Evolutionary conservation across 1,140 invertebrate genomes (phyloP).

Genomic region (Heliconius melpomene): DNA sequence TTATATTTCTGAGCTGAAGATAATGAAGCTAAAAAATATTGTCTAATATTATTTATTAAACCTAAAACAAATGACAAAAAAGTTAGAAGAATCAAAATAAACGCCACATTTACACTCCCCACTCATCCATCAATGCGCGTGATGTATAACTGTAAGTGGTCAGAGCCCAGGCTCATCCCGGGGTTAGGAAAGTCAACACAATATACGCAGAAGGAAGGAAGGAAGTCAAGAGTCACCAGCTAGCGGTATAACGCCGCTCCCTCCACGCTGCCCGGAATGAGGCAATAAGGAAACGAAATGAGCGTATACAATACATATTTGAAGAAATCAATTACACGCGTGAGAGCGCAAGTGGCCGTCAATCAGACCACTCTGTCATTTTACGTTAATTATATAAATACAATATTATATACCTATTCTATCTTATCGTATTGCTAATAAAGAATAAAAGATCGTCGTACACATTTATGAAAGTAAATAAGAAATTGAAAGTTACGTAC

Average conservation of each 20-base stretch:
- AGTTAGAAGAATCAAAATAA: neutral
- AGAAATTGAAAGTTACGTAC: neutral
- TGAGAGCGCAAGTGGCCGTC: neutral
- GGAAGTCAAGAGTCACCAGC: neutral
- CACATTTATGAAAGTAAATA: neutral
- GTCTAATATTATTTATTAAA: neutral
- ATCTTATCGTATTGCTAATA: neutral
- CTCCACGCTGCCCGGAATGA: neutral
- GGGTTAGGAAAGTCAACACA: neutral
- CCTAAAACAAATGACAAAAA: neutral
- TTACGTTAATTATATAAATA: neutral
- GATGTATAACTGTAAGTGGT: neutral
- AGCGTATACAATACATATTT: neutral
- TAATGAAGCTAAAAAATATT: neutral
- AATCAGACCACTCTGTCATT: neutral
- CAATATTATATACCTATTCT: neutral
- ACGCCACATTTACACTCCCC: neutral
- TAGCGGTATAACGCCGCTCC: neutral
- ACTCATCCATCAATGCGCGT: neutral
- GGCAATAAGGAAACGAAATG: constrained; percentile 22
- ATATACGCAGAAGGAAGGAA: neutral
- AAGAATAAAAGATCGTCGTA: neutral
- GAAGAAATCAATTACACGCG: constrained; percentile 13
- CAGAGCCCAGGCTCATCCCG: neutral
- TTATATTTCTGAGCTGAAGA: too few species aligned